Conservation (phyloP, 2,113 vertebrate species). For the Pseudopipra pipra region DNA sequence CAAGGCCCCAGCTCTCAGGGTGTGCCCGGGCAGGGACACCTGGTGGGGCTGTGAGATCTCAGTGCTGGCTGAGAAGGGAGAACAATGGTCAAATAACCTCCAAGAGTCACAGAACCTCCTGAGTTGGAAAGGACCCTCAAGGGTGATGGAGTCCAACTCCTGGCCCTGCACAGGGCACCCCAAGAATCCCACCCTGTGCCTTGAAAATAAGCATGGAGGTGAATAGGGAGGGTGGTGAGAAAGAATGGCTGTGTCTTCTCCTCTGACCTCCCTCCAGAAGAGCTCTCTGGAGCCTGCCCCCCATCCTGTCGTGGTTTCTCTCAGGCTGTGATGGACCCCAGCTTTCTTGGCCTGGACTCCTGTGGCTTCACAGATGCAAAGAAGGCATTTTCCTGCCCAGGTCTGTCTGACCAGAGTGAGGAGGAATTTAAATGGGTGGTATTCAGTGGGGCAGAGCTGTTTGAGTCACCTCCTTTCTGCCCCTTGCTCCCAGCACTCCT, state of each 20-base stretch:
- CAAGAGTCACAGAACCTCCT: not conserved
- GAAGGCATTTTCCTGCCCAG: no score
- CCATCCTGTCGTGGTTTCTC: accelerated
- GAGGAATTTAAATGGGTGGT: not conserved
- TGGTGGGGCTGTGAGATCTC: not conserved
- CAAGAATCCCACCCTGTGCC: not conserved
- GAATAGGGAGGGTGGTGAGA: not conserved
- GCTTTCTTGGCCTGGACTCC: no score
- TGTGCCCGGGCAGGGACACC: not conserved
- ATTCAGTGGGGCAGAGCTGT: not conserved
- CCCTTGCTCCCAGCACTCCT: not conserved
- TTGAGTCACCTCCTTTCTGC: not conserved
- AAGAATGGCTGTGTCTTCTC: not conserved
- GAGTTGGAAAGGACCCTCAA: not conserved
- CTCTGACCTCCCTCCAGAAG: not conserved
- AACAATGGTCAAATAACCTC: not conserved
- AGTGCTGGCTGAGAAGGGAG: not conserved
- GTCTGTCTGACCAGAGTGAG: no score
- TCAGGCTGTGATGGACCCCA: not conserved
- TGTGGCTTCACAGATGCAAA: no score
- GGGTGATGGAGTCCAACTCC: not conserved
- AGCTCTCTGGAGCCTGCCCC: not conserved
- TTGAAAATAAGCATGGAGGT: not conserved
- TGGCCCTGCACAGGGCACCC: not conserved
- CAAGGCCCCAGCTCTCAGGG: not conserved